Evolutionary conservation across 2,113 vertebrate species (phyloP), one percentile per base, ranked within the genome.

Genomic region (Hippocampus barbouri): DNA sequence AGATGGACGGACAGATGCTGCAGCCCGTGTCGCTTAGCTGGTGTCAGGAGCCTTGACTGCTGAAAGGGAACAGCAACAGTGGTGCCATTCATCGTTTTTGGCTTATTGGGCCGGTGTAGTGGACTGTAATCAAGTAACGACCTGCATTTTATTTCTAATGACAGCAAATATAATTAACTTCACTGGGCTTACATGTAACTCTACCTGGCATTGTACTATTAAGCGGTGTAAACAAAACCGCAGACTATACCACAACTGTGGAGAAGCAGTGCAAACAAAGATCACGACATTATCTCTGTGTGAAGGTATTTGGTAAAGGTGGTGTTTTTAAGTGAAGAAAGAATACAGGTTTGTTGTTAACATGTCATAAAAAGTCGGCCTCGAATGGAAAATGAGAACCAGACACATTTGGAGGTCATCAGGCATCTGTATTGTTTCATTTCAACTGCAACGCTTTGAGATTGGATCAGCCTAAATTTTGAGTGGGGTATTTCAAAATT

Each of bases 1-100:
- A 90, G 89, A 90, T 86, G 86, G 87, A 88, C 69, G 69, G 82
- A 77, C 88, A 91, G 82, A 83, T 88, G 87, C 83, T 77, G 82
- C 73, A 78, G 84, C 86, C 85, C 76, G 82, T 63, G 56, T 67
- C 27, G 20, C 71, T 80, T 80, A 85, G 77, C 21, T 27, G 73
- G 72, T 85, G 83, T 89, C 88, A 88, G 86, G 81, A 79, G 80
- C 77, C 76, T 86, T 74, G 86, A 75, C 72, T 72, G 79, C 77
- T 73, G 76, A 84, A 67, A 71, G 79, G 74, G 74, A 81, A 85
- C 72, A 69, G 76, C 64, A 62, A 78, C 82, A 74, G 75, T 70
- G 61, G 75, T 74, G 73, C 80, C 77, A 79, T 80, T 85, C 79
- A 86, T 79, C 73, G 79, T 80, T 87, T 83, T 72, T 83, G 83